Evolutionary conservation across 30 jellyfish, hydroid and myxozoan genomes (phyloP).

Genomic region (Morbakka virulenta): DNA sequence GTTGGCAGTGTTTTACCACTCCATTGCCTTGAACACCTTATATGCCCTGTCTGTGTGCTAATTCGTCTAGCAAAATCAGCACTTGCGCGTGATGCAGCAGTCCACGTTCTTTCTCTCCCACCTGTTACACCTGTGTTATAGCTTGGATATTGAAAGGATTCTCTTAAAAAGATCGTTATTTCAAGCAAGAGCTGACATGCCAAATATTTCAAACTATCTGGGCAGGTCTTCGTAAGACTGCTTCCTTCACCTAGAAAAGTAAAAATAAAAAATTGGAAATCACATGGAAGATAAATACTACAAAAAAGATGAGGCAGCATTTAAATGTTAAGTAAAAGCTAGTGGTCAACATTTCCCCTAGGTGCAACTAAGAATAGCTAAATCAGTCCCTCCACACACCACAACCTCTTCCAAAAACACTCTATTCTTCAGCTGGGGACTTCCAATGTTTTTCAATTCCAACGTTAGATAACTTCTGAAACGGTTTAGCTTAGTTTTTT

Average conservation of each 20-base stretch:
- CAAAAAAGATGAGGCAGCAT: no score
- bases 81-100: constrained; percentile 11
- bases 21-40: neutral
- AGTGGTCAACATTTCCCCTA: no score
- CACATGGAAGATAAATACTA: no score
- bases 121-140: neutral
- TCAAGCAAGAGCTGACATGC: constrained; percentile 84
- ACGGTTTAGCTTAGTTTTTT: no score
- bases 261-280: no score
- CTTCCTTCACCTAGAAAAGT: constrained; percentile 50
- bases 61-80: constrained; percentile 11
- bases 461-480: no score
- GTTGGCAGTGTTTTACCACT: neutral
- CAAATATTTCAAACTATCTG: constrained; percentile 56
- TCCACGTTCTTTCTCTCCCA: constrained; percentile 2
- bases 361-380: no score
- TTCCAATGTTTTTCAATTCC: no score
- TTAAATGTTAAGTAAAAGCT: no score
- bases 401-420: no score
- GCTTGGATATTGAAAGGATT: constrained; percentile 7
- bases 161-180: constrained; percentile 85
- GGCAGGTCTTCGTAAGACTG: constrained; percentile 65
- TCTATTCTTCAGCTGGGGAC: no score
- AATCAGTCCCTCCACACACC: no score
- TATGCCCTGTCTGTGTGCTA: constrained; percentile 10